Evolutionary conservation across 2,888 invertebrate species (phyloP), one percentile per base, ranked within the genome.

Genomic region (Himalopsyche kuldschensis): DNA sequence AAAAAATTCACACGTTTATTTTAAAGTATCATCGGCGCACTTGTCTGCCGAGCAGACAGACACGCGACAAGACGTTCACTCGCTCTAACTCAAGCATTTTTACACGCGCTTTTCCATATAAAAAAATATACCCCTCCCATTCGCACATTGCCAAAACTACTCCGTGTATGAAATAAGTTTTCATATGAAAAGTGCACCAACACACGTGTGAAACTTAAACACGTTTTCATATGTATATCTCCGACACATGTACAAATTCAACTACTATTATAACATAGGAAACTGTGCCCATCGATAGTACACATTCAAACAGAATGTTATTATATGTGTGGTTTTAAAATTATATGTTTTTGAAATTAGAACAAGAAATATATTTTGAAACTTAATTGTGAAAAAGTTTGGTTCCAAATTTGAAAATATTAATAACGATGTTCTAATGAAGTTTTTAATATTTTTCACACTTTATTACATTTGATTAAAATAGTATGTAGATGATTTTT

Each of bases 31-130:
- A 81, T 81, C 81, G 35, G 48, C 81, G 81, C 81, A 81, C 8
- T 10, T 35, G 27, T 63, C 46, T 24, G 30, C 35, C 31, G 75
- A 81, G 47, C 76, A 75, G 81, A 75, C 81, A 78, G 63, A 82
- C 82, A 82, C 78, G 82, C 78, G 78, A 82, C 82, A 82, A 78
- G 32, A 41, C 78, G 78, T 32, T 76, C 46, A 27, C 82, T 78
- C 78, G 63, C 82, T 82, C 82, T 63, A 75, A 41, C 80, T 46
- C 35, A 47, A 55, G 75, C 75, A 30, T 63, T 63, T 69, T 69
- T 69, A 69, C 69, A 69, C 69, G 69, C 69, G 69, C 69, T 69
- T 69, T 69, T 69, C 69, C 69, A 69, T 69, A 69, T 27, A 69
- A 69, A 69, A 63, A 69, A 69, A 69, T 69, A 69, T 69, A 69